Base-by-base conservation (phyloP, 2,797 vertebrate genomes). In the Poliocrania exsul region DNA sequence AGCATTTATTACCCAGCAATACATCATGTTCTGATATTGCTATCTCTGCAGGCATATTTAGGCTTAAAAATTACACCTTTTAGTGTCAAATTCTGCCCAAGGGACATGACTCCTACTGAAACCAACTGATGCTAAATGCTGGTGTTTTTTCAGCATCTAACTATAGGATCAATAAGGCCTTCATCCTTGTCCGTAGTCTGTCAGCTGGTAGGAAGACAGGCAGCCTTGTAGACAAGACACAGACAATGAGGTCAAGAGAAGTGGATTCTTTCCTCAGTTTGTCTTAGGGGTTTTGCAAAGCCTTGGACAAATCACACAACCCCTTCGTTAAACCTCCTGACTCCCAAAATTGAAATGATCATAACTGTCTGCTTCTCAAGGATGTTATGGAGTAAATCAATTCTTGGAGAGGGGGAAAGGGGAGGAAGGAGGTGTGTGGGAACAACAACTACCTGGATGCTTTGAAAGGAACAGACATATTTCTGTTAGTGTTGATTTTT, bases 221-320 rank as follows among this genome's bases (percentile, higher is more conserved):
- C 91, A 70, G 72, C 74, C 62, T 82, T 75, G 80, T 75, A 65
- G 87, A 92, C 94, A 93, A 88, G 91, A 56, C 40, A 72, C 56
- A 75, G 83, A 91, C 86, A 93, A 88, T 0, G 28, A 95, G 92
- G 85, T 81, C 92, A 82, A 72, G 64, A 91, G 73, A 90, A 92
- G 49, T 77, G 56, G 33, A 74, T 93, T 92, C 56, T 82, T 74
- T 83, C 44, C 86, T 86, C 70, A 74, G 72, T 83, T 85, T 91
- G 92, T 93, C 93, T 96, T 77, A 62, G 87, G 88, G 81, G 49
- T 69, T 93, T 93, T 96, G 89, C 53, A 62, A 90, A 91, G 60
- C 54, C 70, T 92, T 60, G 85, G 88, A 94, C 95, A 95, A 96
- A 95, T 90, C 92, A 88, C 81, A 92, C 70, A 92, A 86, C n/a